Conservation (phyloP, 2,113 vertebrate species). For the Pleuronectes platessa region DNA sequence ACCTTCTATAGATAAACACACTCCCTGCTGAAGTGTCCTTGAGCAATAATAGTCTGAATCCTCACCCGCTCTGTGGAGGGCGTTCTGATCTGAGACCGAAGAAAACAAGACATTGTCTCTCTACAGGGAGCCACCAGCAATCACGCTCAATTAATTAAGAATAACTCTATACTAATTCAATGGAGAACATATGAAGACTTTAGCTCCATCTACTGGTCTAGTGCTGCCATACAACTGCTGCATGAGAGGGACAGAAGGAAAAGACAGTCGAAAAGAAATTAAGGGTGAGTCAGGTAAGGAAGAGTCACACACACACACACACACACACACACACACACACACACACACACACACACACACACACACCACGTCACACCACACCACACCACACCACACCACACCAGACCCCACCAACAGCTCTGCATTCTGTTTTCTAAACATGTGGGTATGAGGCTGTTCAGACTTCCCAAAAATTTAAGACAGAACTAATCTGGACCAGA, state of each 20-base stretch:
- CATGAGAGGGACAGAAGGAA: neutral
- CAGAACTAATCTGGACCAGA: conserved; percentile 33
- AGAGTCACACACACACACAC: neutral
- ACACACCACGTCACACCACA: too few species aligned
- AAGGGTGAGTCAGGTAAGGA: neutral
- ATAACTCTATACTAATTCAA: conserved; percentile 12
- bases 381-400: too few species aligned
- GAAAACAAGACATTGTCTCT: conserved; percentile 17
- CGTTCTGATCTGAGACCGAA: conserved; percentile 14
- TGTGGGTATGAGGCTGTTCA: conserved; percentile 24
- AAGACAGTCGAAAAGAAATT: neutral
- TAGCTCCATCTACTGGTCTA: conserved; percentile 60
- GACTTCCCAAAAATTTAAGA: conserved; percentile 37
- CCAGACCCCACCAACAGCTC: neutral
- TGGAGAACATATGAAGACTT: conserved; percentile 24
- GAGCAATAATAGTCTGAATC: conserved; percentile 23
- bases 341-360: conserved; percentile 23
- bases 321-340: conserved; percentile 10
- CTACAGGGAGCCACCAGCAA: conserved; percentile 1
- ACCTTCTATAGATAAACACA: conserved; percentile 50
- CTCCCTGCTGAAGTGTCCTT: conserved; percentile 63
- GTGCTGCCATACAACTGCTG: neutral
- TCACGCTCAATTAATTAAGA: conserved; percentile 7
- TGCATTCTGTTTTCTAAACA: conserved; percentile 41
- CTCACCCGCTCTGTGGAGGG: conserved; percentile 12